Evolutionary conservation across 1,140 invertebrate species (phyloP), one percentile per base, ranked within the genome.

Genomic region (Pteromalus puparum): DNA sequence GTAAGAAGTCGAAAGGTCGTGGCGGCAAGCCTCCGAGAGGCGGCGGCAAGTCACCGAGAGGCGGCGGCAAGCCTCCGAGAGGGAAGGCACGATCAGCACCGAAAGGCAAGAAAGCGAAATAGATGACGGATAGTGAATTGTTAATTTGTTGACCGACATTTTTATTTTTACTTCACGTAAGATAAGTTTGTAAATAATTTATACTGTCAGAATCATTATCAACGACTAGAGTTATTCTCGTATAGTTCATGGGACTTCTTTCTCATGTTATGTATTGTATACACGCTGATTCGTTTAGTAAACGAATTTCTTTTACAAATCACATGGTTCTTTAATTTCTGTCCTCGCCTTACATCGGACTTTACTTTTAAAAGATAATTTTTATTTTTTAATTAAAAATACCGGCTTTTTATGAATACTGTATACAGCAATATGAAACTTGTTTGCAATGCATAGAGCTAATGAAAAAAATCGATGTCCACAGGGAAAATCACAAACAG

Each of bases 1-100:
- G 91, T 30, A 93, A 92, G 76, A 92, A 90, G 30, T 87, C 91
- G 81, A 92, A 90, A 42, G 86, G 83, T 76, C 74, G 74, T 3
- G 72, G 87, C 38, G 81, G 87, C 13, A 90, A 88, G 82, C 74
- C 76, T 77, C 12, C 87, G 6, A 85, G 83, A 78, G 85, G 83
- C n/a, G 46, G 91, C 88, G 61, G 48, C 88, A 18, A 89, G 86
- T n/a, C 67, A 15, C 85, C 24, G 88, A 89, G 72, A 81, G 82
- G 15, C 89, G 72, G 87, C 38, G 81, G 87, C 13, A 90, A 88
- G 82, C 74, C 76, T 77, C 12, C 87, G 6, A 85, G 83, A 78
- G 85, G 83, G 46, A 91, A 89, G 61, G 48, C 88, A 18, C 30
- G 30, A 73, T 15, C 26, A 89, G 86, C 67, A 15, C 85, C 24